phyloP scores from a whole-genome alignment of 2,888 invertebrate species.

The Helicoverpa assulta region DNA sequence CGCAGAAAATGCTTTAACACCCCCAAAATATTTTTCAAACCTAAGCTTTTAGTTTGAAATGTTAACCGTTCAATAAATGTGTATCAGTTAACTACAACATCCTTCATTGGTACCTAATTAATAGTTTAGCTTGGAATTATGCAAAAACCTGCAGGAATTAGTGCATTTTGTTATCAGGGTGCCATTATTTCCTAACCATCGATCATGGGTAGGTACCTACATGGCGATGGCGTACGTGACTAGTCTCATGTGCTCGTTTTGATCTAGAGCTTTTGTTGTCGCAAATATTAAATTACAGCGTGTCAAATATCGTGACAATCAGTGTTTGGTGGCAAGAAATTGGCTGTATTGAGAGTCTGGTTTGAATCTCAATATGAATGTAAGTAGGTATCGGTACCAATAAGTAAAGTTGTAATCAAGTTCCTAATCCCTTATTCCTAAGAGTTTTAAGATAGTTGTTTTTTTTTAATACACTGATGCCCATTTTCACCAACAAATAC shows the following conservation, averaged over 20 bases:
- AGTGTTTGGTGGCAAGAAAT: conserved; percentile 36
- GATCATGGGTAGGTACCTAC: conserved; percentile 25
- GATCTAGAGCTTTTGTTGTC: conserved; percentile 61
- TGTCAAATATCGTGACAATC: conserved; percentile 35
- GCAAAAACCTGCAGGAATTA: conserved; percentile 8
- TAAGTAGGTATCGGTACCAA: too few relatives aligned
- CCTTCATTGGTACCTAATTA: conserved; percentile 1
- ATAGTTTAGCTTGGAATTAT: neutral
- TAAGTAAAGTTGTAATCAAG: too few relatives aligned
- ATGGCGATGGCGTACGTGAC: conserved; percentile 69
- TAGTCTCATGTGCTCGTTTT: conserved; percentile 56
- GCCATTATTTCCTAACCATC: conserved; percentile 30
- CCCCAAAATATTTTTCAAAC: too few relatives aligned
- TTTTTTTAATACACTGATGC: too few relatives aligned
- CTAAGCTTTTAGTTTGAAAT: too few relatives aligned
- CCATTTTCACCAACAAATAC: too few relatives aligned
- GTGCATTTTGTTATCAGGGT: conserved; percentile 30
- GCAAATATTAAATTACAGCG: conserved; percentile 60
- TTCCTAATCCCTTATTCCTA: too few relatives aligned
- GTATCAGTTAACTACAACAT: neutral
- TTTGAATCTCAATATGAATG: too few relatives aligned
- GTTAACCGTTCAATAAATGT: too few relatives aligned
- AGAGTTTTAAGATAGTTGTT: too few relatives aligned
- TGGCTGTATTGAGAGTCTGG: conserved; percentile 13
- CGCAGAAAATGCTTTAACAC: too few relatives aligned